Base-by-base conservation (phyloP, 1,140 invertebrate species). In the Calycopis cecrops region DNA sequence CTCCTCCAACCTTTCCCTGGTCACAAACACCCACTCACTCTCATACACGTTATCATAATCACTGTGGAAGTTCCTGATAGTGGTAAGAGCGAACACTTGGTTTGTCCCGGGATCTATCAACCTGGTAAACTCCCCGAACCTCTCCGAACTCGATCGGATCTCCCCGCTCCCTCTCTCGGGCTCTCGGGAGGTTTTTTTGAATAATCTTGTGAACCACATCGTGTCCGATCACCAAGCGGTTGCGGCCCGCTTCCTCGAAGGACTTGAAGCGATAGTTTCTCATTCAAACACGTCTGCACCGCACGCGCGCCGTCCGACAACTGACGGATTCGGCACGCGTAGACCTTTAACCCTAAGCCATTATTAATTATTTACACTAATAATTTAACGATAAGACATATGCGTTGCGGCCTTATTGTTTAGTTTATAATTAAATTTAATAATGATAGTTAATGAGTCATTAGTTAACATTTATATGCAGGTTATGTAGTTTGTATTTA, bases 161-260 rank as follows among this genome's bases (percentile, higher is more conserved):
- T 60, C 55, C 44, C 18, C 16, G 1, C 38, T 42, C 40, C 44
- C 50, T 9, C 60, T 48, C 49, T 76, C 79, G 71, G 53, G 63
- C 57, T 18, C 73, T 71, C 64, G 89, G 81, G 48, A 76, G 66
- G 69, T 88, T 89, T 65, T 86, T 79, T 40, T 81, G 83, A 83
- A 91, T 88, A 86, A 90, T 83, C 77, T 91, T 91, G 71, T 91
- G 89, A 90, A 90, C 90, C 89, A 91, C 69, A 79, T 90, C 90
- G 90, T 91, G 89, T 61, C 87, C 76, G 57, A 90, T 90, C 55
- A 73, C 80, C 69, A 71, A 83, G 80, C 89, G 89, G 89, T 91
- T 90, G 69, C 86, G 88, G 59, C 89, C 90, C 88, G 90, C 89
- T 79, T 89, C 85, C 57, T 91, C 82, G 71, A 91, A 91, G 71